Conservation (phyloP, 2,797 vertebrate genomes). For the Eulemur mongoz region DNA sequence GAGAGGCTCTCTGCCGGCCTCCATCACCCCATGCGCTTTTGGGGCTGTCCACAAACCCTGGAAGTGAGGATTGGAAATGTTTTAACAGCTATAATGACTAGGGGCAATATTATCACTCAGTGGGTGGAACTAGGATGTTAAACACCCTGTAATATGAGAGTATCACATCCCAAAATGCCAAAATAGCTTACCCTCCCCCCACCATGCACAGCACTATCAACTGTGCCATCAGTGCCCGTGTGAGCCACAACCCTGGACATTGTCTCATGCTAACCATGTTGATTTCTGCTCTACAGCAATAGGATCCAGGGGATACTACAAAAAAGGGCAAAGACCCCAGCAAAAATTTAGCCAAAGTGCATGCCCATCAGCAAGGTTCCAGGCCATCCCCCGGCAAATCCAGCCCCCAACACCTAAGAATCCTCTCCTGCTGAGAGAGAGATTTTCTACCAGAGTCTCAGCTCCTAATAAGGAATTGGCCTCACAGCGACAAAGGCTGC, state of each 20-base stretch:
- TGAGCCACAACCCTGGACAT: background rate
- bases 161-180: background rate
- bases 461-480: background rate
- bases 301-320: background rate
- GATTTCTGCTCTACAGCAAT: background rate
- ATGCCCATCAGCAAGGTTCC: background rate
- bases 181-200: background rate
- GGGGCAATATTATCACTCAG: background rate
- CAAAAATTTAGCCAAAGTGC: background rate
- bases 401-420: background rate
- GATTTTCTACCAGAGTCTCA: constrained; percentile 3
- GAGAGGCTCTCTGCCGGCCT: rapidly evolving
- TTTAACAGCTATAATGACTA: background rate
- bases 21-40: background rate
- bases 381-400: background rate
- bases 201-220: background rate
- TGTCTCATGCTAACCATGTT: background rate
- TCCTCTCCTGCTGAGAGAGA: background rate
- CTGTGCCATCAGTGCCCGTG: background rate
- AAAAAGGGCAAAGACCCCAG: background rate
- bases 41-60: background rate
- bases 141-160: background rate
- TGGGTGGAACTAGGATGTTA: background rate
- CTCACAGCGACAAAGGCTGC: background rate
- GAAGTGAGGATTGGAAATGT: background rate